These are phyloP conservation scores for Coranthus polyacanthus DNA, from an alignment of 2,797 vertebrate species.

Conservation along the genomic window DNA sequence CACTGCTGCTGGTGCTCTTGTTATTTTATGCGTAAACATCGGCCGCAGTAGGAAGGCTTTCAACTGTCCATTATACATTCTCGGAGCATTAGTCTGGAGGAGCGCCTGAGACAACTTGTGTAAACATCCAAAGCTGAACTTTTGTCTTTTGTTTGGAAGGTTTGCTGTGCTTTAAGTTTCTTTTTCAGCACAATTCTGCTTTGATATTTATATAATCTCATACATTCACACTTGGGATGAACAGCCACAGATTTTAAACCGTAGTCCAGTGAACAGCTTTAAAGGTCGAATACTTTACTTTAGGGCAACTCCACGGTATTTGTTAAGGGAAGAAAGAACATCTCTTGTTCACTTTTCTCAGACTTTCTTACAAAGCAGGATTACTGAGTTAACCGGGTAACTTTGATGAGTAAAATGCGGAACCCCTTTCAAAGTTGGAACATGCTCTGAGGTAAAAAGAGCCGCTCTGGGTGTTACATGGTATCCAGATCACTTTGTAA, in stretches of 20 bases:
- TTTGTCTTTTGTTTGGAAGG: slow-evolving; percentile 11
- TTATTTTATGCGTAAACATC: slow-evolving; percentile 42
- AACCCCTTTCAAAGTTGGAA: too few relatives aligned
- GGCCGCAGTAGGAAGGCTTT: slow-evolving; percentile 9
- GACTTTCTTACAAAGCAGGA: slow-evolving; percentile 21
- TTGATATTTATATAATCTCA: background rate
- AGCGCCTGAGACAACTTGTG: slow-evolving; percentile 12
- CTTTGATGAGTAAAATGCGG: background rate
- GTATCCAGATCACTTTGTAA: slow-evolving; percentile 31
- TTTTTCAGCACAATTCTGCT: background rate
- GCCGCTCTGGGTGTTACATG: slow-evolving; percentile 32
- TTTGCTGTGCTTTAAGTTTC: background rate
- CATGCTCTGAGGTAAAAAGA: background rate
- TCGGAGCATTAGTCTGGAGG: background rate
- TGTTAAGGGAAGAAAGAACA: background rate
- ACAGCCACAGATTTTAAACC: background rate
- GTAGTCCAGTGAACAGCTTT: background rate
- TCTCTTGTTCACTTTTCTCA: slow-evolving; percentile 1
- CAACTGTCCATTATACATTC: slow-evolving; percentile 20
- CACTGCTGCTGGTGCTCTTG: slow-evolving; percentile 1
- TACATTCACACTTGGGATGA: background rate
- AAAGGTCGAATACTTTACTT: slow-evolving; percentile 7
- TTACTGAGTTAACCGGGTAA: slow-evolving; percentile 42
- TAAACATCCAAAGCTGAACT: slow-evolving; percentile 25
- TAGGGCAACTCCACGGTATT: background rate